phyloP scores from a whole-genome alignment of 2,888 invertebrate species.

The Rambutsinella grinnellia region DNA sequence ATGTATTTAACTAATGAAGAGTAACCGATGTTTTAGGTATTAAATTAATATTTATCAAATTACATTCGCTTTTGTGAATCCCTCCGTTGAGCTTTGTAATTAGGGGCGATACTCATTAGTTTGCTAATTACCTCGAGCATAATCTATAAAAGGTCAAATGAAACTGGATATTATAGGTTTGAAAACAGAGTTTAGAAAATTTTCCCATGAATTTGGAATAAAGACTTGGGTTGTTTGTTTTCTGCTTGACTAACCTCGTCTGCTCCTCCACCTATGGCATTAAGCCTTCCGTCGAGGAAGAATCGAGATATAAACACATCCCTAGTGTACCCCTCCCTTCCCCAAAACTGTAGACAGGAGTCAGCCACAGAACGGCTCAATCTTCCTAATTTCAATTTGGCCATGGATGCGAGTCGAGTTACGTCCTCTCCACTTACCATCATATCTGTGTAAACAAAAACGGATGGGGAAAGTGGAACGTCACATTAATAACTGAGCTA shows the following conservation, averaged over 20 bases:
- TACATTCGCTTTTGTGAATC: neutral
- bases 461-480: too few species aligned
- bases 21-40: neutral
- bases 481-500: too few species aligned
- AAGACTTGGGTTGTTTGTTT: neutral
- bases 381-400: constrained; percentile 70
- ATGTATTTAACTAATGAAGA: too few species aligned
- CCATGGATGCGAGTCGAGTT: constrained; percentile 73
- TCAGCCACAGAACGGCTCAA: constrained; percentile 71
- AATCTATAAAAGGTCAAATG: constrained; percentile 26
- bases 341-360: constrained; percentile 73
- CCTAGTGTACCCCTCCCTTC: constrained; percentile 73
- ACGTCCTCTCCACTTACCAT: constrained; percentile 69
- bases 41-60: neutral
- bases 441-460: constrained; percentile 52
- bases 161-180: neutral
- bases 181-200: too few species aligned
- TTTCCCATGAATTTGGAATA: neutral
- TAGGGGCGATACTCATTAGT: constrained; percentile 68
- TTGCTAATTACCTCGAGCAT: constrained; percentile 74
- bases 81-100: neutral
- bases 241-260: constrained; percentile 70
- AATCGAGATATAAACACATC: constrained; percentile 69
- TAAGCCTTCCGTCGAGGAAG: constrained; percentile 71
- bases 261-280: constrained; percentile 73